Evolutionary conservation across 1,140 invertebrate species (phyloP).

Genomic region (Temnothorax nylanderi): DNA sequence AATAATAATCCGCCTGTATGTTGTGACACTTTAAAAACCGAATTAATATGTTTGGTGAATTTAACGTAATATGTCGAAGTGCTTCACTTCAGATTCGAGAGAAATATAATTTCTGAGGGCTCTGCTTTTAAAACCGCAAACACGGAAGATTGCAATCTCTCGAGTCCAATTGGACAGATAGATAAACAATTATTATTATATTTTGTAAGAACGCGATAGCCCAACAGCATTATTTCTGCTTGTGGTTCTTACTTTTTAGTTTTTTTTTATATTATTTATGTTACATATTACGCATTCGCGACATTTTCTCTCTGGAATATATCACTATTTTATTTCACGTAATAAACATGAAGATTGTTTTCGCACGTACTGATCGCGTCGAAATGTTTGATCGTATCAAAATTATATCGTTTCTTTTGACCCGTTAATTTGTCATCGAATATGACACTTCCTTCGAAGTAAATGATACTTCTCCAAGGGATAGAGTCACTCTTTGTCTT

Average conservation of each 20-base stretch:
- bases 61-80: background rate
- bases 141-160: background rate
- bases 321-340: background rate
- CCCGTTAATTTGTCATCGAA: background rate
- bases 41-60: background rate
- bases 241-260: background rate
- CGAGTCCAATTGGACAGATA: background rate
- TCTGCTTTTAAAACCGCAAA: background rate
- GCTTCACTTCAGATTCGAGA: background rate
- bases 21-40: background rate
- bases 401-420: background rate
- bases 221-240: background rate
- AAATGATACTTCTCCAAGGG: background rate
- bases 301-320: background rate
- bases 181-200: background rate
- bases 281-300: background rate
- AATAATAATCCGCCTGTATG: background rate
- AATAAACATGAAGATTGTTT: background rate
- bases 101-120: background rate
- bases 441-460: background rate
- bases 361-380: background rate
- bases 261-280: background rate
- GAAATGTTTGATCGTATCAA: background rate
- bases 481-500: conserved; percentile 9
- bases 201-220: background rate